Percentiles rank a stretch among this genome's conserved stretches.
These are phyloP conservation scores for Eutrigla gurnardus DNA, from an alignment of 2,797 vertebrate species.

Conservation along the genomic window DNA sequence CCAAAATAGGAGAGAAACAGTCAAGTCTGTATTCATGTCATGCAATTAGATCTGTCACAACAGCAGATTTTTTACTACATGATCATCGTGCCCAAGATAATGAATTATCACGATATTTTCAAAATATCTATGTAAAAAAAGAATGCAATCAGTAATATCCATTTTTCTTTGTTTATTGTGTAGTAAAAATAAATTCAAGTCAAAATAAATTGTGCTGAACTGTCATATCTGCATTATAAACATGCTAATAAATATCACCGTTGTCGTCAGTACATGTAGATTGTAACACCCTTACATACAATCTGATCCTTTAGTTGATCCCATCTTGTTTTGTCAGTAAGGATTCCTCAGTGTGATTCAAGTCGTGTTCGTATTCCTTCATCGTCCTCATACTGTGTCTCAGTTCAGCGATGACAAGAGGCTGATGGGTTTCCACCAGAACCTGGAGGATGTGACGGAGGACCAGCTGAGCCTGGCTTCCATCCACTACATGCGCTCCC, in stretches of 20 bases:
- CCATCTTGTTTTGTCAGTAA: background rate
- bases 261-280: background rate
- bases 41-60: conserved; percentile 1
- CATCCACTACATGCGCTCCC: conserved; percentile 98
- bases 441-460: conserved; percentile 95
- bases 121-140: background rate
- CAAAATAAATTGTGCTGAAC: background rate
- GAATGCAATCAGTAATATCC: background rate
- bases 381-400: conserved; percentile 7
- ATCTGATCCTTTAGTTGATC: background rate
- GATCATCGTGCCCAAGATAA: background rate
- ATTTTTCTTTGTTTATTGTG: conserved; percentile 1
- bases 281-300: background rate
- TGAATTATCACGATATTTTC: background rate
- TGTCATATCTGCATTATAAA: background rate
- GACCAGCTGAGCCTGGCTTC: conserved; percentile 98
- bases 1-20: background rate
- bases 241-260: background rate
- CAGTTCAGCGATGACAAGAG: conserved; percentile 97
- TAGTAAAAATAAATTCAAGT: no score
- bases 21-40: background rate
- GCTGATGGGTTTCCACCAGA: conserved; percentile 97
- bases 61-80: background rate
- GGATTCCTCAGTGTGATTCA: no score
- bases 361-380: background rate